A percentile compares a stretch with the other conserved stretches of the same genome.
Evolutionary conservation across 2,797 vertebrate species (phyloP).

Genomic region (Acomys russatus): DNA sequence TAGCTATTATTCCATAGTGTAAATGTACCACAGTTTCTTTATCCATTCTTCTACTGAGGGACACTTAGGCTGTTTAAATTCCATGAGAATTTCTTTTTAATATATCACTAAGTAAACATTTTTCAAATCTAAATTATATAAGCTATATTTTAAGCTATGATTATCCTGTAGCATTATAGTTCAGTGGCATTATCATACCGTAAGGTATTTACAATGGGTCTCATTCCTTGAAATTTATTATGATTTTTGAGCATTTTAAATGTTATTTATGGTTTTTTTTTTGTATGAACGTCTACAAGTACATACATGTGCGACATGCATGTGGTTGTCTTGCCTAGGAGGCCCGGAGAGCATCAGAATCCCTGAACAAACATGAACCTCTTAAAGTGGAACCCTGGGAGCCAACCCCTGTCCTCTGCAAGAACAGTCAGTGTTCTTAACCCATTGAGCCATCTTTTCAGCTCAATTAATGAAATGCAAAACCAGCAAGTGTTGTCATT

Average conservation of each 20-base stretch:
- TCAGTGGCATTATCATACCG: neutral
- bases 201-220: neutral
- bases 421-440: neutral
- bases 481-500: neutral
- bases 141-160: neutral
- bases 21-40: too few relatives aligned
- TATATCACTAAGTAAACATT: neutral
- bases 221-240: neutral
- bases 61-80: too few relatives aligned
- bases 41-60: too few relatives aligned
- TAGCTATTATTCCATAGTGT: too few relatives aligned
- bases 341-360: neutral
- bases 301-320: neutral
- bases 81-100: neutral
- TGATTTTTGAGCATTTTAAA: neutral
- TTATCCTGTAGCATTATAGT: neutral
- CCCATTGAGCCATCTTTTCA: neutral
- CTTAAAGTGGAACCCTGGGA: rapidly evolving
- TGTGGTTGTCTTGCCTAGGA: neutral
- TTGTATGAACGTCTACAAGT: neutral
- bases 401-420: neutral
- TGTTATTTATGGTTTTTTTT: neutral
- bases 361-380: neutral
- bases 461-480: neutral
- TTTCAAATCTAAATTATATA: neutral